These are phyloP conservation scores for Ichneumon xanthorius DNA, from an alignment of 2,888 invertebrate species.

Conservation along the genomic window DNA sequence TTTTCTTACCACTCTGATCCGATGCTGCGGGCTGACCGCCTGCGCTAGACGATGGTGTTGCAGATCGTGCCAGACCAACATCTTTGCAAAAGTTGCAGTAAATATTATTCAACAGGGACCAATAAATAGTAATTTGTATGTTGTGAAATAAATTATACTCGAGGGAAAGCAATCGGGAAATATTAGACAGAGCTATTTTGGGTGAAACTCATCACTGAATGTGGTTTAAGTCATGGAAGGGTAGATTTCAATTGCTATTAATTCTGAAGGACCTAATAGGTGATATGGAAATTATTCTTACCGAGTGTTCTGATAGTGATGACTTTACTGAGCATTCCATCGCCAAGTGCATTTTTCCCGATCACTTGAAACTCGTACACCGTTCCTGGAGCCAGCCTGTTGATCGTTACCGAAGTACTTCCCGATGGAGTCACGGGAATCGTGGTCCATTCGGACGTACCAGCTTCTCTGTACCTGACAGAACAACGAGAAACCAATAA, in stretches of 20 bases:
- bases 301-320: conserved; percentile 96
- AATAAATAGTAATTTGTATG: conserved; percentile 4
- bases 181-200: neutral
- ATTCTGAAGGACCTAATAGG: neutral
- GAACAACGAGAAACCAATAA: neutral
- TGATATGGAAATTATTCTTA: conserved; percentile 85
- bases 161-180: conserved; percentile 22
- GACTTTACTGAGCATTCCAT: conserved; percentile 98
- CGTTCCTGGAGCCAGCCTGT: conserved; percentile 94
- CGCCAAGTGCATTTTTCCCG: conserved; percentile 97
- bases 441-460: conserved; percentile 96
- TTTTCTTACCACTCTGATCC: conserved; percentile 79
- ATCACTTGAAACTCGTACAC: conserved; percentile 98
- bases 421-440: conserved; percentile 97
- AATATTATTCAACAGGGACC: conserved; percentile 25
- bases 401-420: conserved; percentile 93
- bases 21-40: conserved; percentile 76
- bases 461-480: conserved; percentile 92
- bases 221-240: neutral
- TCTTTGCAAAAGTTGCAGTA: conserved; percentile 73
- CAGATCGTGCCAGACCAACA: conserved; percentile 78
- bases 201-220: neutral
- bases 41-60: conserved; percentile 79
- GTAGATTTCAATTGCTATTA: neutral
- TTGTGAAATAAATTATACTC: neutral